Evolutionary conservation across 2,797 vertebrate species (phyloP), one percentile per base, ranked within the genome.

Genomic region (Oophaga sylvatica): DNA sequence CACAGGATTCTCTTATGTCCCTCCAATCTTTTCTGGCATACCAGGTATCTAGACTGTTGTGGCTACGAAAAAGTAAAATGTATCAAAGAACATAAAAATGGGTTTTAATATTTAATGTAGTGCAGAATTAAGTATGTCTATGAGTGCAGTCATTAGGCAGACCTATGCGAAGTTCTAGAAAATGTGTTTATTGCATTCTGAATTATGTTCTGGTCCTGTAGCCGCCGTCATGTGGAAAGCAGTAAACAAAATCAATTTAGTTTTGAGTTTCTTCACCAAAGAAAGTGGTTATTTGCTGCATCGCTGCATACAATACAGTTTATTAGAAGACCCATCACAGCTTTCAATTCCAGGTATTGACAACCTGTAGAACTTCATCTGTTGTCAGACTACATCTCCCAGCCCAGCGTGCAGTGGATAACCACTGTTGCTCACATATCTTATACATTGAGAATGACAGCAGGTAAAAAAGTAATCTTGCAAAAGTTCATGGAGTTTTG

Each of bases 211-310:
- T 56, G 15, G 67, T 35, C n/a, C 65, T 59, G 53, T n/a, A 1
- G 2, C 2, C 3, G 41, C 65, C 35, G 45, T 71, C 65, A 56
- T 70, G 81, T 83, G 65, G 67, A 70, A 83, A 53, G 65, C 65
- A 53, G 53, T 83, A 70, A 57, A 56, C 65, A 83, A 71, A 83
- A 83, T 83, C 65, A 70, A 83, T 83, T 71, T 71, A 70, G 48
- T 57, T 29, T 26, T 71, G 63, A 41, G 22, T 70, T 83, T 19
- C 45, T 71, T 70, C n/a, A 31, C n/a, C 31, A 56, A 13, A 16
- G 35, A 31, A 83, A 83, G 48, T 71, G 81, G 45, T 83, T 83
- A 71, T 71, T 83, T 71, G n/a, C 67, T 70, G 81, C 63, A 48
- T 53, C 17, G 17, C 77, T 57, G 77, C 56, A 60, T 79, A 79